phyloP scores from a whole-genome alignment of 2,888 invertebrate genomes.

The Copidosoma aretas region DNA sequence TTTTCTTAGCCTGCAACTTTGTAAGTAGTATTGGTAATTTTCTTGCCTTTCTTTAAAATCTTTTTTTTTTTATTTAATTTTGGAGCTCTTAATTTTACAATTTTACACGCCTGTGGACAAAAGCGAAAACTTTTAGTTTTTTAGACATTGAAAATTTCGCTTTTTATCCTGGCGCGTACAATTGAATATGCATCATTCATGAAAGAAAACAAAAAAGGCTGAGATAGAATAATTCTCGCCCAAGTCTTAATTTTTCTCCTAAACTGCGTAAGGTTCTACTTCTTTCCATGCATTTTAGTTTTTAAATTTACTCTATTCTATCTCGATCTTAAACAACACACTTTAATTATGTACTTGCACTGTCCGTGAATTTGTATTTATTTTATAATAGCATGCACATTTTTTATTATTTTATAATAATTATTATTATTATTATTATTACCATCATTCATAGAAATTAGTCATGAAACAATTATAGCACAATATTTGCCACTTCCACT shows the following conservation, averaged over 20 bases:
- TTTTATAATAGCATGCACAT: conserved; percentile 27
- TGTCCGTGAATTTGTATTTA: neutral
- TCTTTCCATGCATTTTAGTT: neutral
- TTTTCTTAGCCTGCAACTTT: too few species aligned
- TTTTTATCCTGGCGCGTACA: too few species aligned
- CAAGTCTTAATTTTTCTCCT: neutral
- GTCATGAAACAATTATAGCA: neutral
- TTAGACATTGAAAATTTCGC: too few species aligned
- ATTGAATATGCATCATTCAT: too few species aligned
- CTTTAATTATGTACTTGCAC: conserved; percentile 14
- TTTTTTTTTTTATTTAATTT: too few species aligned
- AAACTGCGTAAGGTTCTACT: neutral
- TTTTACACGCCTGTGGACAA: too few species aligned
- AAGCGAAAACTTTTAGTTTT: too few species aligned
- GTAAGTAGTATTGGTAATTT: too few species aligned
- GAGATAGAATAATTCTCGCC: too few species aligned
- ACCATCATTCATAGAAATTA: conserved; percentile 3
- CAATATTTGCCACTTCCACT: conserved; percentile 29
- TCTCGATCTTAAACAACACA: neutral
- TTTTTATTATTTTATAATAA: conserved; percentile 40
- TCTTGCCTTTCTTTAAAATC: too few species aligned
- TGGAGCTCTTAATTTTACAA: too few species aligned
- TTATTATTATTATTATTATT: conserved; percentile 34
- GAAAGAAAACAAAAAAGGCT: too few species aligned
- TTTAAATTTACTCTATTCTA: neutral